These are phyloP conservation scores for Microcaecilia unicolor DNA, from an alignment of 2,797 vertebrate species.

Conservation along the genomic window DNA sequence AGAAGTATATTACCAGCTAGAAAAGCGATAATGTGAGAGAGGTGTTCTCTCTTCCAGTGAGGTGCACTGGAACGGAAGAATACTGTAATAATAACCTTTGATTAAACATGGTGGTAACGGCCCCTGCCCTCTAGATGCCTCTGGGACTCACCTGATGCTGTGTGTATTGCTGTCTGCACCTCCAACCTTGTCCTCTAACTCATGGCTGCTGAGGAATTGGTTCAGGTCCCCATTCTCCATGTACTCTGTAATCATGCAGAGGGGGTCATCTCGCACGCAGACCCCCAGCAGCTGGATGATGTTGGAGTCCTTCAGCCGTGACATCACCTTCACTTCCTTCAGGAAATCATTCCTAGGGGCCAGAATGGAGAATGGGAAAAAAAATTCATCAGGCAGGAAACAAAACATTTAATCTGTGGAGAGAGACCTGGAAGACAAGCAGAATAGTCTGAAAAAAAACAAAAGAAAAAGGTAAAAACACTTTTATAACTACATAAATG, in stretches of 20 bases:
- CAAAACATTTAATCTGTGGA: too few species aligned
- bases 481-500: too few species aligned
- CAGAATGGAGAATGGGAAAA: neutral
- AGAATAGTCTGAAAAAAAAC: too few species aligned
- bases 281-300: constrained; percentile 86
- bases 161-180: constrained; percentile 48
- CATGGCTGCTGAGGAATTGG: constrained; percentile 78
- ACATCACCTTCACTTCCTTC: constrained; percentile 90
- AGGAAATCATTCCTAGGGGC: constrained; percentile 78
- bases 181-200: constrained; percentile 71
- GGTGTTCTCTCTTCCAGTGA: too few species aligned
- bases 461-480: too few species aligned
- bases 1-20: too few species aligned
- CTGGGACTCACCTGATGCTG: constrained; percentile 65
- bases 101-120: neutral
- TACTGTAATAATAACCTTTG: neutral
- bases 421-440: too few species aligned
- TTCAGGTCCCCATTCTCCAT: constrained; percentile 93
- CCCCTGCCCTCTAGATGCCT: accelerated
- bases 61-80: neutral
- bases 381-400: too few species aligned
- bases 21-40: too few species aligned
- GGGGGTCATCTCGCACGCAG: constrained; percentile 80
- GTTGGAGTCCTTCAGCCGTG: constrained; percentile 83
- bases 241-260: constrained; percentile 92